Evolutionary conservation across 2,888 invertebrate genomes (phyloP).

Genomic region (Caenorhabditis afra): DNA sequence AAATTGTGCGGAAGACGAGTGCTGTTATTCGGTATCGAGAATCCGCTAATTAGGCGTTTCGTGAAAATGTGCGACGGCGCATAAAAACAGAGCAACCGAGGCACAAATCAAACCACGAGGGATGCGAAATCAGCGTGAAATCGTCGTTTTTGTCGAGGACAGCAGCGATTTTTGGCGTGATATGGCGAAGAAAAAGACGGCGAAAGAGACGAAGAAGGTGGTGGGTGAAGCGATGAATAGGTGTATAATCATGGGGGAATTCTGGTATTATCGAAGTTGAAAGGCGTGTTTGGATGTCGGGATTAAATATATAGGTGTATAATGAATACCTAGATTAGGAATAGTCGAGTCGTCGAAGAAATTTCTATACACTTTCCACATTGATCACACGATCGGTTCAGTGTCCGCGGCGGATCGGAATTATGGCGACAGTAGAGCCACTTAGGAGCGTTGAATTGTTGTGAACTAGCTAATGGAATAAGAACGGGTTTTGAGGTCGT

Average conservation of each 20-base stretch:
- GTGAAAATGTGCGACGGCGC: constrained; percentile 2
- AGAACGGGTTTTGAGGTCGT: background rate
- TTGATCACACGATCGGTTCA: background rate
- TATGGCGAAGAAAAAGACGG: constrained; percentile 1
- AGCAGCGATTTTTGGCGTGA: background rate
- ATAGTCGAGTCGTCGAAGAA: constrained; percentile 5
- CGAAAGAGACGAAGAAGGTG: constrained; percentile 1
- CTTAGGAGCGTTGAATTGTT: background rate
- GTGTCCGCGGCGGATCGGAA: constrained; percentile 1
- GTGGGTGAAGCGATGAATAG: constrained; percentile 23
- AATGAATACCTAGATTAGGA: constrained; percentile 33
- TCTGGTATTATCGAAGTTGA: constrained; percentile 5
- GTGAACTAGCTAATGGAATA: background rate
- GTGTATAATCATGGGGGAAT: constrained; percentile 29
- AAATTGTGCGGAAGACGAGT: background rate
- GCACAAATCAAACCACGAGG: constrained; percentile 14
- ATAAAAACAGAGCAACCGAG: constrained; percentile 21
- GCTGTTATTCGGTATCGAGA: background rate
- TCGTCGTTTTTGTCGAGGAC: too few relatives aligned
- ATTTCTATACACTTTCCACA: constrained; percentile 5
- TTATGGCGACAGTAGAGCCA: background rate
- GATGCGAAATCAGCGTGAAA: constrained; percentile 11
- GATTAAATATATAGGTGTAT: constrained; percentile 22
- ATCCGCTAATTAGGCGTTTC: constrained; percentile 21
- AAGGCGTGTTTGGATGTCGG: background rate